Base-by-base conservation (phyloP, 2,888 invertebrate genomes). In the Pristionchus mayeri region DNA sequence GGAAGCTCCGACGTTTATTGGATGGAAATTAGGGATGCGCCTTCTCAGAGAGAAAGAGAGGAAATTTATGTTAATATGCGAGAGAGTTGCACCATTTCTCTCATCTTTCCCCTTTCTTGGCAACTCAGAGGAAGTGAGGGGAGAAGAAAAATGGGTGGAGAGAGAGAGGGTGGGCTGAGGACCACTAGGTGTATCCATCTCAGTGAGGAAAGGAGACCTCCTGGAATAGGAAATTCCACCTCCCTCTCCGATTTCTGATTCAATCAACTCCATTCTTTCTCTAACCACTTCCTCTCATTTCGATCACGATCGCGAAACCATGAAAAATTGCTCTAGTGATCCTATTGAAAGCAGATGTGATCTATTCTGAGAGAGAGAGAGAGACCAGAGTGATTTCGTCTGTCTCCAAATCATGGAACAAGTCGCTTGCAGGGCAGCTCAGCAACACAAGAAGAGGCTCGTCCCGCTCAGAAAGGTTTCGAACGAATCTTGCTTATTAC, bases 391-490 rank as follows among this genome's bases (percentile, higher is more conserved):
- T 44, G 34, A 63, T 63, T 63, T 63, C 63, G 4, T 18, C 63
- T 63, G 37, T 34, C 71, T 37, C 40, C 71, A 71, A 60, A 24
- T 18, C 37, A 44, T 71, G 37, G 21, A 71, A 78, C 76, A 50
- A 50, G 50, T 50, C 9, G 79, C 11, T 71, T 90, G 82, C 86
- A 90, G 90, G 86, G 92, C 92, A 76, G 91, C 92, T 81, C 91
- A 92, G 86, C 92, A 92, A 85, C 92, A 92, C 89, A 92, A 91
- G 85, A 92, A 92, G 88, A 90, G 92, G 88, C 88, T 92, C 86
- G 87, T 91, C 83, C 91, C 91, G 89, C 86, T 92, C 86, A 88
- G 91, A 57, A 91, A 89, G 81, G 81, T 82, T 6, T n/a, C 13
- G n/a, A n/a, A n/a, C n/a, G n/a, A n/a, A 37, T 67, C 37, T 30